Conservation (phyloP, 2,797 vertebrate species). For the Carduelis carduelis region DNA sequence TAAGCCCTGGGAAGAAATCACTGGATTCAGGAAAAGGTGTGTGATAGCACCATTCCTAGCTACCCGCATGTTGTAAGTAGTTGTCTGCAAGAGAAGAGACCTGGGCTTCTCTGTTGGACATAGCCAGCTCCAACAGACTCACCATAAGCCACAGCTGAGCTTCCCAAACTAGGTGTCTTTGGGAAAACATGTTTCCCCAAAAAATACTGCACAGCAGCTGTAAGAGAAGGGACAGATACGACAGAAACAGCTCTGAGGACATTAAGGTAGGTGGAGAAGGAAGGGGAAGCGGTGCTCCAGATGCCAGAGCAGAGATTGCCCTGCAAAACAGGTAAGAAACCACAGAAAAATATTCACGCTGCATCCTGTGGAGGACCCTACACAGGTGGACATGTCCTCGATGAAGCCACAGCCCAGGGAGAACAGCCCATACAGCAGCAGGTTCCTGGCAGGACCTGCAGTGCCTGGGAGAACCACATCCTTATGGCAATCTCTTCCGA, state of each 20-base stretch:
- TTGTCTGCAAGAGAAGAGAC: background rate
- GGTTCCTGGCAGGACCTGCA: background rate
- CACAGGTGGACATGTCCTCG: rapidly evolving
- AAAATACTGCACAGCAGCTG: background rate
- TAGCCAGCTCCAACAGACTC: background rate
- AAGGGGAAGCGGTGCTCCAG: background rate
- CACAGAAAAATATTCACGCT: background rate
- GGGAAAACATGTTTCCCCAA: background rate
- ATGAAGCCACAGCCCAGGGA: background rate
- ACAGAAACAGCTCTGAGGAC: background rate
- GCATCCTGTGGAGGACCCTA: background rate
- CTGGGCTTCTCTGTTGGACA: background rate
- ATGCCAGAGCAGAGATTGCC: background rate
- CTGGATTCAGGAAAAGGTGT: background rate
- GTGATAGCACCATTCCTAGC: background rate
- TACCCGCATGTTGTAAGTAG: rapidly evolving
- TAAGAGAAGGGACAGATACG: background rate
- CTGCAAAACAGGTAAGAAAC: rapidly evolving
- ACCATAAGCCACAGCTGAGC: background rate
- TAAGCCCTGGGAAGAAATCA: background rate
- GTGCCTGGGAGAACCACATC: rapidly evolving
- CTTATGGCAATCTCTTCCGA: background rate
- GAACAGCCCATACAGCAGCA: background rate
- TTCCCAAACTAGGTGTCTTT: background rate
- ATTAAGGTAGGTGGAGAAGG: background rate